These are phyloP conservation scores for Papilio dardanus DNA, from an alignment of 1,140 invertebrate genomes.

Conservation along the genomic window DNA sequence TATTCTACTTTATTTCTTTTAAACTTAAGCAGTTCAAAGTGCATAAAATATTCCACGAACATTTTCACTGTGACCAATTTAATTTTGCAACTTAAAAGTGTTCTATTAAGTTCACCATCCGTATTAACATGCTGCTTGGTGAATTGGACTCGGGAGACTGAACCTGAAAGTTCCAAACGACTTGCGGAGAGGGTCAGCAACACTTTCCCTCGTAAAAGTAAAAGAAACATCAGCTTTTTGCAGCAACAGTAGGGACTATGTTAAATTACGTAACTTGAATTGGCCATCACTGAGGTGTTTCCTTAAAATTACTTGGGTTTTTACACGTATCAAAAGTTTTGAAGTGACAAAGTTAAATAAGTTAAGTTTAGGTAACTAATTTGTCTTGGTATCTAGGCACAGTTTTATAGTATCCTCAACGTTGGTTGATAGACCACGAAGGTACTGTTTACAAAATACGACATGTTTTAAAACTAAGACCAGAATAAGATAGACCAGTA, in stretches of 20 bases:
- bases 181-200: conserved; percentile 3
- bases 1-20: too few relatives aligned
- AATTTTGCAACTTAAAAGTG: conserved; percentile 26
- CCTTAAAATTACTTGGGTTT: conserved; percentile 18
- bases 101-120: neutral
- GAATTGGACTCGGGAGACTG: conserved; percentile 21
- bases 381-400: neutral
- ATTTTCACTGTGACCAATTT: conserved; percentile 26
- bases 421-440: neutral
- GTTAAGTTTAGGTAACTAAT: conserved; percentile 10
- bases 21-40: neutral
- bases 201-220: conserved; percentile 28
- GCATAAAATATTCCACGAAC: neutral
- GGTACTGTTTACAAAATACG: neutral
- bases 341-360: conserved; percentile 1
- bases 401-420: neutral
- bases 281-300: conserved; percentile 5
- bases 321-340: neutral
- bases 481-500: neutral
- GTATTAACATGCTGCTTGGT: conserved; percentile 13
- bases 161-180: conserved; percentile 11
- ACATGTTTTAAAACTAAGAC: neutral
- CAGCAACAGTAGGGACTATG: conserved; percentile 20
- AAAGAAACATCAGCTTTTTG: conserved; percentile 27
- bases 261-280: conserved; percentile 22